phyloP scores from a whole-genome alignment of 2,113 vertebrate genomes.

The Gallinago undulata region DNA sequence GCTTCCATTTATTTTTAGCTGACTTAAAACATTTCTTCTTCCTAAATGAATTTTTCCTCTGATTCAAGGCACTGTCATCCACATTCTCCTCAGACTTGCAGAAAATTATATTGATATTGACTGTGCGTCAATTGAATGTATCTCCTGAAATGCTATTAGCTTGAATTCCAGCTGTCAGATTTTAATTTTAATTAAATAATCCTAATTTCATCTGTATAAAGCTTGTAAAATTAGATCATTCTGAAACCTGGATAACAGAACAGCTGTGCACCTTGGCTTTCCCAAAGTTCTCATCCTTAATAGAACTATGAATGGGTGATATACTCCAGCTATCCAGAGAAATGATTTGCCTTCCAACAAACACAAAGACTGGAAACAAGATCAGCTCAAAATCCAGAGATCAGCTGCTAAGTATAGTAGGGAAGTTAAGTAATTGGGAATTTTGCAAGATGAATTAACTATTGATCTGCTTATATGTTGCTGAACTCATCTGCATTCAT shows the following conservation, averaged over 20 bases:
- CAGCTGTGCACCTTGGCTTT: not conserved
- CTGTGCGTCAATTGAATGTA: not conserved
- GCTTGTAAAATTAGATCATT: not conserved
- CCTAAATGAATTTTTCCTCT: not conserved
- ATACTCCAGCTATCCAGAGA: not conserved
- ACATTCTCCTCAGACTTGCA: not conserved
- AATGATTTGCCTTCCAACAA: not conserved
- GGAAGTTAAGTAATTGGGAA: not conserved
- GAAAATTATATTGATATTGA: not conserved
- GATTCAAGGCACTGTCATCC: not conserved
- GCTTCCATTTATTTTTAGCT: not conserved
- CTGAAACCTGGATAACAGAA: not conserved
- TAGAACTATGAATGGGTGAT: not conserved
- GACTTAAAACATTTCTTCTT: not conserved
- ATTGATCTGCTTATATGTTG: not conserved
- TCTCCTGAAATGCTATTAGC: not conserved
- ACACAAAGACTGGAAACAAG: not conserved
- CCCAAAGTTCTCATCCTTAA: not conserved
- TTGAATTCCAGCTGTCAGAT: not conserved
- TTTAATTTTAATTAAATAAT: not conserved
- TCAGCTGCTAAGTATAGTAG: not conserved
- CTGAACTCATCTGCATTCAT: not conserved
- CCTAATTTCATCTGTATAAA: not conserved
- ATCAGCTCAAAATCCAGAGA: not conserved
- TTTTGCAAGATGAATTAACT: constrained; percentile 18